Evolutionary conservation across 2,113 vertebrate species (phyloP).

Genomic region (Blennius ocellaris): DNA sequence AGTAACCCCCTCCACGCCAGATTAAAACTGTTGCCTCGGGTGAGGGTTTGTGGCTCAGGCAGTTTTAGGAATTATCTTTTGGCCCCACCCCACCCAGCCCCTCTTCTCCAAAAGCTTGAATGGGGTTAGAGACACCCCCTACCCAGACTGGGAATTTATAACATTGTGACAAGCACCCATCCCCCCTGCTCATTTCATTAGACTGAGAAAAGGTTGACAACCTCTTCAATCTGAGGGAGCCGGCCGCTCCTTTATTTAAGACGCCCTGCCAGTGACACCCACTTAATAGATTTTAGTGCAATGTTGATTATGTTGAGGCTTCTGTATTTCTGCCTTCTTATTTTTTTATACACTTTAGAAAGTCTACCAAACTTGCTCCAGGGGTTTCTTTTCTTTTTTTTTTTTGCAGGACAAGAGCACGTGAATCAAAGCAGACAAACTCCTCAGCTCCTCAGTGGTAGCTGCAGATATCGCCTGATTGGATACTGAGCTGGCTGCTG

Average conservation of each 20-base stretch:
- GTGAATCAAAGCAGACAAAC: slow-evolving; percentile 49
- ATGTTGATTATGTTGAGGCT: slow-evolving; percentile 4
- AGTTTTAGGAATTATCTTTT: slow-evolving; percentile 53
- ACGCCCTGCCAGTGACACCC: slow-evolving; percentile 19
- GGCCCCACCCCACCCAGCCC: slow-evolving; percentile 39
- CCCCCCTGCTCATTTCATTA: slow-evolving; percentile 72
- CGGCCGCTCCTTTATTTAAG: slow-evolving; percentile 21
- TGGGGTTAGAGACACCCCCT: slow-evolving; percentile 62
- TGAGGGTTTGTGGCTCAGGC: slow-evolving; percentile 42
- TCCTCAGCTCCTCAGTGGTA: slow-evolving; percentile 20
- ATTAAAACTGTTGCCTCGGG: slow-evolving; percentile 51
- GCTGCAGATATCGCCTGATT: slow-evolving; percentile 39
- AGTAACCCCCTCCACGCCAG: slow-evolving; percentile 10
- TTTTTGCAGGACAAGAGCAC: slow-evolving; percentile 45
- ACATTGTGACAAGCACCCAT: slow-evolving; percentile 69
- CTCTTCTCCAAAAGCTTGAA: slow-evolving; percentile 49
- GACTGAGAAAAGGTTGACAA: slow-evolving; percentile 64
- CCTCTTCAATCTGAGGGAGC: slow-evolving; percentile 53
- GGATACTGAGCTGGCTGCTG: slow-evolving; percentile 34
- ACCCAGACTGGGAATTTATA: slow-evolving; percentile 72
- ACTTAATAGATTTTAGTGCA: slow-evolving; percentile 7
- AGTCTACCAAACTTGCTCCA: slow-evolving; percentile 14
- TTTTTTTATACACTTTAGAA: slow-evolving; percentile 9
- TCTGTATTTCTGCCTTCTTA: slow-evolving; percentile 6
- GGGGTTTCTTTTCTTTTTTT: background rate